Conservation (phyloP, 2,797 vertebrate genomes). For the Sternarchorhynchus goeldii region DNA sequence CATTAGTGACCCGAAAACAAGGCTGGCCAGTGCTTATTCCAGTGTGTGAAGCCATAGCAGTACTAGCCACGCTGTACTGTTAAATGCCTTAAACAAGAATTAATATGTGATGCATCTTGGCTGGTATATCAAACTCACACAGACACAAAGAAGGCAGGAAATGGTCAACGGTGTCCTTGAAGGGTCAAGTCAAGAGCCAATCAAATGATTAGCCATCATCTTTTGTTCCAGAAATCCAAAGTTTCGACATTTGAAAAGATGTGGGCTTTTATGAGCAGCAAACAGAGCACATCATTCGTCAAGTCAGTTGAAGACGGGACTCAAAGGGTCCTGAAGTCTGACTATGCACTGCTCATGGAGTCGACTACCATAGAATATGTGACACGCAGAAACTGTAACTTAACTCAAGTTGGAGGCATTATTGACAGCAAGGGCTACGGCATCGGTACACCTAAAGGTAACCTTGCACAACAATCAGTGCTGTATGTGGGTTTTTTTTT, state of each 20-base stretch:
- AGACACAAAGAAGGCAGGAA: neutral
- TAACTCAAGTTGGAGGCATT: constrained; percentile 94
- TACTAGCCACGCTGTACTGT: neutral
- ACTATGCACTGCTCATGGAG: constrained; percentile 97
- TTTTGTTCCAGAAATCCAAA: constrained; percentile 88
- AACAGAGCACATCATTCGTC: constrained; percentile 88
- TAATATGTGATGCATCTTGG: neutral
- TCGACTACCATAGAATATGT: constrained; percentile 96
- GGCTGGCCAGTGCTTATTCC: neutral
- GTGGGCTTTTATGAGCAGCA: constrained; percentile 99
- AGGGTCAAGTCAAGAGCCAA: neutral
- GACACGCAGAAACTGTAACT: constrained; percentile 95
- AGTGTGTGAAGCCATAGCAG: neutral
- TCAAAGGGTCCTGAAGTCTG: constrained; percentile 90
- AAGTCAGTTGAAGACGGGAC: constrained; percentile 97
- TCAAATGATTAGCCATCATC: constrained; percentile 32
- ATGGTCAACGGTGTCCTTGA: neutral
- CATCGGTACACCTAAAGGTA: constrained; percentile 95
- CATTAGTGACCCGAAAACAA: neutral
- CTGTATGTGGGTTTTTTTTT: neutral
- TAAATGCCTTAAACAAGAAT: constrained; percentile 5
- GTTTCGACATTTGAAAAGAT: constrained; percentile 99
- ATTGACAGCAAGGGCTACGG: constrained; percentile 98
- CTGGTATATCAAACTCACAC: constrained; percentile 1
- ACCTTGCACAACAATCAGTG: constrained; percentile 54